Evolutionary conservation across 2,797 vertebrate genomes (phyloP), one percentile per base, ranked within the genome.

Genomic region (Anguilla anguilla): DNA sequence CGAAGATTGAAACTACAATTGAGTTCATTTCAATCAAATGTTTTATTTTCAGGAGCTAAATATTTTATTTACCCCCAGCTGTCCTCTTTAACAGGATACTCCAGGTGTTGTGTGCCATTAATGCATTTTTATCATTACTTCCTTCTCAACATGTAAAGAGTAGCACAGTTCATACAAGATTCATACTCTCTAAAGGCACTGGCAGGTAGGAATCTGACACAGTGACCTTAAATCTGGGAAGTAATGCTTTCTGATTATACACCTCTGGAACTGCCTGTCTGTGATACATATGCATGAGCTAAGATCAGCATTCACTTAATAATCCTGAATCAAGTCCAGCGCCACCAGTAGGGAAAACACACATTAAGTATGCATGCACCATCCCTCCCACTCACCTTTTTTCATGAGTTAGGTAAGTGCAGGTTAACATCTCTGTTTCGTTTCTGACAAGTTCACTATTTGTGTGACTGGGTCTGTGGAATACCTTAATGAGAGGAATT

Each of bases 271-370:
- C 43, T 25, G 15, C 74, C 17, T 49, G 22, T 7, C 43, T 17
- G 7, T 82, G 79, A 82, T 82, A 51, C 19, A 49, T 82, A 82
- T 82, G 28, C 79, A 82, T 51, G 79, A 82, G 19, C 22, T 46
- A 82, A n/a, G 79, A 51, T 82, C 46, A 82, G n/a, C 79, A 51
- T 46, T 51, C 7, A 46, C 22, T 82, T 51, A 79, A 82, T 82
- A 51, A 82, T 51, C 13, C 43, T 11, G 46, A 49, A 49, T 81
- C 43, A 6, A 10, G 43, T 46, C 19, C 43, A 49, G 25, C 46
- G n/a, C 79, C 79, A 49, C 22, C 28, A 46, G 46, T 25, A n/a
- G 1, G 1, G 79, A n/a, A 51, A 51, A n/a, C 6, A n/a, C 43
- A 51, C 17, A n/a, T 49, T 46, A 81, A 43, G 77, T 17, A 82